Evolutionary conservation across 2,113 vertebrate genomes (phyloP).

Genomic region (Zosterops japonicus): DNA sequence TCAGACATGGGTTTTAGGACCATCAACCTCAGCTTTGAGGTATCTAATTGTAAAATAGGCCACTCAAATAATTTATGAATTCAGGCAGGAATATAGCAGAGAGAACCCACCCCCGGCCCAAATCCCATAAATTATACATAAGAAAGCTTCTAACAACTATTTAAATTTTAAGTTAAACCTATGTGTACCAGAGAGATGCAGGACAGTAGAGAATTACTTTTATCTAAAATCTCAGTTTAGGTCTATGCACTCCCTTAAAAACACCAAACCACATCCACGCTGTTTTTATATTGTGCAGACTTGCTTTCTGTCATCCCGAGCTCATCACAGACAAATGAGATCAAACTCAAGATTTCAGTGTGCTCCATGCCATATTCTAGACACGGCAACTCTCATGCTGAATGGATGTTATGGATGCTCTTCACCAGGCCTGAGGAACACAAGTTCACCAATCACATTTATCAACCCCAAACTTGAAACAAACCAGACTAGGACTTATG

Average conservation of each 20-base stretch:
- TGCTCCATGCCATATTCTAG: not conserved
- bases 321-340: not conserved
- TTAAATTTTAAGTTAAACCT: constrained; percentile 29
- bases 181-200: not conserved
- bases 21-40: not conserved
- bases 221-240: not conserved
- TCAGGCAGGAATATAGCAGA: not conserved
- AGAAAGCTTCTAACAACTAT: constrained; percentile 40
- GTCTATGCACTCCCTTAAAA: not conserved
- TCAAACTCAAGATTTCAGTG: not conserved
- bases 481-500: not conserved
- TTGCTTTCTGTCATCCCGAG: not conserved
- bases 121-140: constrained; percentile 35
- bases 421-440: not conserved
- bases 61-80: constrained; percentile 58
- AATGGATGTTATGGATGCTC: not conserved
- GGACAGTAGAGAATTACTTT: not conserved
- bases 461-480: not conserved
- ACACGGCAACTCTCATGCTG: not conserved
- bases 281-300: not conserved
- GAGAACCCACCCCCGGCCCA: not conserved
- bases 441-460: not conserved
- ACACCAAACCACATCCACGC: not conserved
- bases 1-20: not conserved
- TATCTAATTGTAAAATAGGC: constrained; percentile 37